A percentile compares a stretch with the other conserved stretches of the same genome.
phyloP scores from a whole-genome alignment of 37 sponge, comb jelly and placozoan species.

The Mnemiopsis leidyi region DNA sequence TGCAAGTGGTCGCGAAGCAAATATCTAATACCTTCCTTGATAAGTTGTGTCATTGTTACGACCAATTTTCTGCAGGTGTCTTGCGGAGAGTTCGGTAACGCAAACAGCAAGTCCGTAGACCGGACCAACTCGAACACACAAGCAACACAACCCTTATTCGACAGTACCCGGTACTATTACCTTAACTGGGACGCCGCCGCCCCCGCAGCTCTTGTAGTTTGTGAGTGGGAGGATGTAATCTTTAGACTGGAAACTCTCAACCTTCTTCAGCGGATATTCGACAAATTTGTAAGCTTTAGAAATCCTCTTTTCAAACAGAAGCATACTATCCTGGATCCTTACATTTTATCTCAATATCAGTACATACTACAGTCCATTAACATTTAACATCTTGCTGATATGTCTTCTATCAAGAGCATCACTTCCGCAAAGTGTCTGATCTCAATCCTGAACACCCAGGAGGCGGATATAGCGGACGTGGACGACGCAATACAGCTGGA shows the following conservation, averaged over 20 bases:
- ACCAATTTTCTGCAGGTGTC: slow-evolving; percentile 25
- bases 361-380: no score
- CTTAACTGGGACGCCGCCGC: slow-evolving; percentile 4
- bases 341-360: no score
- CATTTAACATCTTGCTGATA: no score
- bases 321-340: no score
- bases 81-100: slow-evolving; percentile 21
- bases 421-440: no score
- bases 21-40: no score
- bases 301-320: neutral
- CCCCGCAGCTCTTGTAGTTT: neutral
- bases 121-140: slow-evolving; percentile 29
- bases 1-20: no score
- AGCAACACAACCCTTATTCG: neutral
- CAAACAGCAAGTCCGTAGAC: neutral
- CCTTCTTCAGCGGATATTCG: neutral
- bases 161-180: slow-evolving; percentile 43
- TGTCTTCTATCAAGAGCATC: no score
- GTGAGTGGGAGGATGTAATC: slow-evolving; percentile 19
- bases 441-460: neutral
- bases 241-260: neutral
- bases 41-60: no score
- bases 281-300: neutral
- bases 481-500: slow-evolving; percentile 28
- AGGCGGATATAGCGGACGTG: neutral